Evolutionary conservation across 1,140 invertebrate genomes (phyloP), one percentile per base, ranked within the genome.

Genomic region (Phthorimaea operculella): DNA sequence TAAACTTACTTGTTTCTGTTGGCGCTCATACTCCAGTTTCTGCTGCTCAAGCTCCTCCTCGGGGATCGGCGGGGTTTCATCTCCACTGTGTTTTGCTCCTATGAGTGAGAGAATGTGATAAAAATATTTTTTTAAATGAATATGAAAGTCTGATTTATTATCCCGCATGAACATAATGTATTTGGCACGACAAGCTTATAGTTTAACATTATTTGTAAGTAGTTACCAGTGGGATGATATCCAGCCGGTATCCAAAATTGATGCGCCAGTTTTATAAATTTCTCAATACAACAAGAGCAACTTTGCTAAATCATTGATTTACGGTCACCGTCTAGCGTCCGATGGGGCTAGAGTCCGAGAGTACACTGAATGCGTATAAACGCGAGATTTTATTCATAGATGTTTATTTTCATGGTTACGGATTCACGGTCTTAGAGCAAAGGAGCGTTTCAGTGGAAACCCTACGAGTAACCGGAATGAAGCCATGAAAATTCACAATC

Each of bases 171-270:
- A 16, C 16, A 4, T 16, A 47, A 17, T 47, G 1, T 47, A 45
- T 8, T 45, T 7, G 11, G 6, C 6, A 34, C 6, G 10, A 12
- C 2, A 39, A 1, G 3, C 4, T 39, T 39, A 4, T 12, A 2
- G 10, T 39, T 5, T 39, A 39, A 9, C n/a, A 12, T 12, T 39
- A 39, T 2, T 39, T 39, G 10, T 2, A 39, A 39, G n/a, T 39
- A 39, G 1, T 63, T 66, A 82, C 80, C 79, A 60, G 80, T 68
- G 63, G 89, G 89, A 83, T 90, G 89, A 80, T 90, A 90, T 39
- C 36, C 36, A 16, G 44, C n/a, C 51, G 89, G 90, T 72, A 90
- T 90, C 90, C 90, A 90, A 83, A 90, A 90, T 86, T 90, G 90
- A 79, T 90, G 89, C 85, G 89, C 89, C 89, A 90, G 87, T 77